These are phyloP conservation scores for Cataglyphis albicans DNA, from an alignment of 2,888 invertebrate species.

Conservation along the genomic window DNA sequence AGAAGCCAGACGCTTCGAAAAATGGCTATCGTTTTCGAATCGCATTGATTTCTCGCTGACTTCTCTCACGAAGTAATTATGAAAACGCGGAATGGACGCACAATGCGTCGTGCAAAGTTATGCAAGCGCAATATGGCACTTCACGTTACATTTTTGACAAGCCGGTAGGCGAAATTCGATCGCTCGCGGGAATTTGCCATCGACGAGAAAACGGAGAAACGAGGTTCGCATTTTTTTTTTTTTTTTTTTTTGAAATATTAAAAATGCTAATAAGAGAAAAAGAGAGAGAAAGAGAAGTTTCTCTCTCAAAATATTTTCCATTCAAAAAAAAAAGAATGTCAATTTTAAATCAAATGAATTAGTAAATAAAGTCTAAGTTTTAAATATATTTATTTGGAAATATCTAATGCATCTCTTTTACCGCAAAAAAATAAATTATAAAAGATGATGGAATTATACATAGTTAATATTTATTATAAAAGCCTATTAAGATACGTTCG, in stretches of 20 bases:
- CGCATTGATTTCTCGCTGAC: neutral
- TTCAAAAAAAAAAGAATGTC: slow-evolving; percentile 13
- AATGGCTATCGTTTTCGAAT: slow-evolving; percentile 6
- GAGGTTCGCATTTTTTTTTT: slow-evolving; percentile 41
- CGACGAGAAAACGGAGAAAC: slow-evolving; percentile 54
- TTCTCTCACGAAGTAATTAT: neutral
- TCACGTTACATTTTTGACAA: slow-evolving; percentile 35
- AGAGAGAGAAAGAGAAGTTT: too few species aligned
- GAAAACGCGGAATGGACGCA: slow-evolving; percentile 7
- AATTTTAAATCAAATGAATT: neutral
- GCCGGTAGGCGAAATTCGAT: slow-evolving; percentile 65
- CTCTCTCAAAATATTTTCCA: slow-evolving; percentile 3
- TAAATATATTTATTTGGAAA: slow-evolving; percentile 22
- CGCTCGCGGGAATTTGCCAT: slow-evolving; percentile 60
- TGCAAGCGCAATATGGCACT: slow-evolving; percentile 29
- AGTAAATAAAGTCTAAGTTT: neutral
- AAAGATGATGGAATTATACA: neutral
- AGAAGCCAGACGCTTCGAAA: slow-evolving; percentile 2
- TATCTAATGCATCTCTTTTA: neutral
- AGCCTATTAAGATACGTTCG: too few species aligned
- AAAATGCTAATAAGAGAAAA: neutral
- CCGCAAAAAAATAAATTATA: neutral
- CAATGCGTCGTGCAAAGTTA: slow-evolving; percentile 4
- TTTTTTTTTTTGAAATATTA: slow-evolving; percentile 36
- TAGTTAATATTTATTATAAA: too few species aligned